phyloP scores from a whole-genome alignment of 2,113 vertebrate genomes.

The Crotophaga sulcirostris region DNA sequence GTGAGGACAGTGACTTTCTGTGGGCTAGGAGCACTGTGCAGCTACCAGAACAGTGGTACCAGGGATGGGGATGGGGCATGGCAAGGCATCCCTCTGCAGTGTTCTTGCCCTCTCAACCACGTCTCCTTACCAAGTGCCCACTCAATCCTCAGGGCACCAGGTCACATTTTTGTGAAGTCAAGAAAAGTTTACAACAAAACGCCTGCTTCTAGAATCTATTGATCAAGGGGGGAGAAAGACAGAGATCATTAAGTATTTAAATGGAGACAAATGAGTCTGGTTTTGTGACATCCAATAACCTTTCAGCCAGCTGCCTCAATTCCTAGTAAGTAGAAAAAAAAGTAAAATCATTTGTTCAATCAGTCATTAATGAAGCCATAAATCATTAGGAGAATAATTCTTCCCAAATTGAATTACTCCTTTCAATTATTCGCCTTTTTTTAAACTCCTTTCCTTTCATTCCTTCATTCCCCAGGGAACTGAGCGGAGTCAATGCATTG shows the following conservation, averaged over 20 bases:
- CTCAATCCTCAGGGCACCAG: not conserved
- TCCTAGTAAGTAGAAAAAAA: not conserved
- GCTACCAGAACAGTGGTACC: too few species aligned
- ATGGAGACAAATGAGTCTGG: not conserved
- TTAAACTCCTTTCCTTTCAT: not conserved
- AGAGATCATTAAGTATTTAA: conserved; percentile 11
- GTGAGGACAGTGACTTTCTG: too few species aligned
- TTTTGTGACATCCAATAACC: not conserved
- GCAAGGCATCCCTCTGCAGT: too few species aligned
- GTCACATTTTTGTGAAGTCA: not conserved
- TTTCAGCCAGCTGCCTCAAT: not conserved
- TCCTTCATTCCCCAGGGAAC: not conserved
- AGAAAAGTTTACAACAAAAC: not conserved
- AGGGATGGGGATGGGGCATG: too few species aligned
- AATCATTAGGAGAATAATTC: conserved; percentile 63
- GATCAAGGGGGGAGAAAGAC: not conserved
- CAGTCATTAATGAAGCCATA: conserved; percentile 55
- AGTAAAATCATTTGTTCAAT: conserved; percentile 14
- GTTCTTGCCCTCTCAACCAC: not conserved
- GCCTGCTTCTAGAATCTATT: not conserved
- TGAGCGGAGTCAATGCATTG: not conserved
- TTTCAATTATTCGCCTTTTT: conserved; percentile 21
- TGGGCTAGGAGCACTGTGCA: too few species aligned
- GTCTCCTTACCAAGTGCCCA: accelerated
- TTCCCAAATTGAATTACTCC: conserved; percentile 36